Base-by-base conservation (phyloP, 2,888 invertebrate genomes). In the Pachydiplax longipennis region DNA sequence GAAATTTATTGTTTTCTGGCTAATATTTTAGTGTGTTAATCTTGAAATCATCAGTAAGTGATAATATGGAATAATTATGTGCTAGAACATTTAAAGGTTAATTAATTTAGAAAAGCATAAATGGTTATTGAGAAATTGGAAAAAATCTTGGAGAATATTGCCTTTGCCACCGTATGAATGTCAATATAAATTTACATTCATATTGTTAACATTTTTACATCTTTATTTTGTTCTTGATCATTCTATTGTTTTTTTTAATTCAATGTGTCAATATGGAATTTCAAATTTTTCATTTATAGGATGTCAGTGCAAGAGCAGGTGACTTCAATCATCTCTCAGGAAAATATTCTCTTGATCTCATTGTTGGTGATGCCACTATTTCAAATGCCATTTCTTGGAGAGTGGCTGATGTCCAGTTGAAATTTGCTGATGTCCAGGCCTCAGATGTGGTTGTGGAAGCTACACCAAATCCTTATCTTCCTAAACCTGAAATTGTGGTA, bases 381-480 rank as follows among this genome's bases (percentile, higher is more conserved):
- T 96, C 97, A 92, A 98, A 98, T 94, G 98, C 99, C 22, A 95
- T 99, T 93, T 95, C 97, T 80, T 99, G 99, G 99, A 94, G 95
- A 80, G 93, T 99, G 90, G 98, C 97, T 80, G 96, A 97, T 91
- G 95, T 98, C 8, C 95, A 95, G 91, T 95, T 99, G 91, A 97
- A 96, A 94, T 97, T 98, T 93, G 95, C 95, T 58, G 95, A 94
- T 91, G 94, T 94, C 0, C 92, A 94, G 10, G 93, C 93, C 8
- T 93, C 94, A 80, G 92, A 93, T 48, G 91, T 92, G 91, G 93
- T 92, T 91, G 91, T 92, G 73, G 92, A 93, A 81, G 91, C 92
- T 83, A 91, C 93, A 81, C 92, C 93, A 81, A 93, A 94, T 82
- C 92, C 94, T 91, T 95, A 94, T 93, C 94, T 93, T 91, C 94